phyloP scores from a whole-genome alignment of 2,113 vertebrate genomes.

The Pontoporia blainvillei region DNA sequence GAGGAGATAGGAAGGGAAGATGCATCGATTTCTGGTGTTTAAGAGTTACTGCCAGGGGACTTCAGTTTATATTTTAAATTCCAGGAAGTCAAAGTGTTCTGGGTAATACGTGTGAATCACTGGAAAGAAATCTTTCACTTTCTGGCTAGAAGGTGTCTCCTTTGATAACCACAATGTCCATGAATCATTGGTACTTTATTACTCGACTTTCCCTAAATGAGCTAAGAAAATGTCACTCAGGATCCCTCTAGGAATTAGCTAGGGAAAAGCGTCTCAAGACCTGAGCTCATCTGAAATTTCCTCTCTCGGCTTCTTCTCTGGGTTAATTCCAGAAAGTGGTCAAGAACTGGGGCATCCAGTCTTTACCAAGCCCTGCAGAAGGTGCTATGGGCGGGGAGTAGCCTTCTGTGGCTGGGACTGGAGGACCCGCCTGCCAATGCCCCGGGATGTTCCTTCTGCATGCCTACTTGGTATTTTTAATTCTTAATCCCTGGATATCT shows the following conservation, averaged over 20 bases:
- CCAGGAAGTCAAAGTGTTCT: neutral
- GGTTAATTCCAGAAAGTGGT: neutral
- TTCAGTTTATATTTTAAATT: constrained; percentile 29
- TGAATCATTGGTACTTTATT: constrained; percentile 20
- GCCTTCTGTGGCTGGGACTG: neutral
- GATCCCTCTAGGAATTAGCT: neutral
- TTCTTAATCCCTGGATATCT: neutral
- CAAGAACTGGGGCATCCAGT: neutral
- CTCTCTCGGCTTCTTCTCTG: neutral
- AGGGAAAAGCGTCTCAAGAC: neutral
- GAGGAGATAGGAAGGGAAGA: neutral
- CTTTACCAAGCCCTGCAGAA: neutral
- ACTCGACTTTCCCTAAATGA: neutral
- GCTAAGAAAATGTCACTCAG: neutral
- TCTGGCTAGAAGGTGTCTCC: neutral
- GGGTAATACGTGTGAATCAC: constrained; percentile 41
- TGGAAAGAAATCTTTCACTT: constrained; percentile 45
- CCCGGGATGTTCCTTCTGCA: neutral
- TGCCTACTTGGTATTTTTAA: neutral
- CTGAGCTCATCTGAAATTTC: neutral
- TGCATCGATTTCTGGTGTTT: neutral
- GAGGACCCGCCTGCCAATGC: neutral
- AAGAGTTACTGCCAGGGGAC: neutral
- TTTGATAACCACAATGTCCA: neutral
- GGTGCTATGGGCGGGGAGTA: neutral